A percentile compares a stretch with the other conserved stretches of the same genome.
Conservation (phyloP, 2,113 vertebrate species). For the Corvus cornix region DNA sequence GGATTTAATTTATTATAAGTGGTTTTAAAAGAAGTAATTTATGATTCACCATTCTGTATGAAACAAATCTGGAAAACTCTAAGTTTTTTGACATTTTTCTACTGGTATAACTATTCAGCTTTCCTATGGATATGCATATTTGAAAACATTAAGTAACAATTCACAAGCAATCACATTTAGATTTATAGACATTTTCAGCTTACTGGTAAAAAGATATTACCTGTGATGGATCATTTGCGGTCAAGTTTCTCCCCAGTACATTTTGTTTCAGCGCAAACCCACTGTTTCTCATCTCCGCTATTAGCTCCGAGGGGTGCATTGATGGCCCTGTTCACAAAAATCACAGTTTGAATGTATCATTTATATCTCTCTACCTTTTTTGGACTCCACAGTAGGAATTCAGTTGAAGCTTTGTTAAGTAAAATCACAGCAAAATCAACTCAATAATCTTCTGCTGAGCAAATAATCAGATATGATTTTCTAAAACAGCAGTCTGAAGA, state of each 20-base stretch:
- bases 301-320: constrained; percentile 99
- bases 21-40: constrained; percentile 52
- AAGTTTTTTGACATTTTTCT: constrained; percentile 52
- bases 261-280: constrained; percentile 99
- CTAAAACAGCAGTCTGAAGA: constrained; percentile 92
- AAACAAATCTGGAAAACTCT: constrained; percentile 55
- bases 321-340: constrained; percentile 99
- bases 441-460: constrained; percentile 98
- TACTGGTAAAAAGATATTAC: constrained; percentile 89
- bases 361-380: constrained; percentile 88
- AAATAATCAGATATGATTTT: constrained; percentile 98
- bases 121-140: constrained; percentile 83
- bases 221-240: constrained; percentile 95
- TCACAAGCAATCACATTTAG: constrained; percentile 83
- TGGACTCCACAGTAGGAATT: constrained; percentile 91
- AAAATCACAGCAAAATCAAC: constrained; percentile 97
- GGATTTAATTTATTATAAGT: constrained; percentile 67
- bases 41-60: constrained; percentile 54
- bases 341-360: constrained; percentile 93
- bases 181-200: constrained; percentile 82
- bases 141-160: constrained; percentile 81
- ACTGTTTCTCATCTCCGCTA: constrained; percentile 99
- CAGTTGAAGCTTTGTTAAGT: constrained; percentile 96
- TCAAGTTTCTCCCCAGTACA: constrained; percentile 96
- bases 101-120: constrained; percentile 39